These are phyloP conservation scores for Avahi laniger DNA, from an alignment of 2,797 vertebrate species.

Conservation along the genomic window DNA sequence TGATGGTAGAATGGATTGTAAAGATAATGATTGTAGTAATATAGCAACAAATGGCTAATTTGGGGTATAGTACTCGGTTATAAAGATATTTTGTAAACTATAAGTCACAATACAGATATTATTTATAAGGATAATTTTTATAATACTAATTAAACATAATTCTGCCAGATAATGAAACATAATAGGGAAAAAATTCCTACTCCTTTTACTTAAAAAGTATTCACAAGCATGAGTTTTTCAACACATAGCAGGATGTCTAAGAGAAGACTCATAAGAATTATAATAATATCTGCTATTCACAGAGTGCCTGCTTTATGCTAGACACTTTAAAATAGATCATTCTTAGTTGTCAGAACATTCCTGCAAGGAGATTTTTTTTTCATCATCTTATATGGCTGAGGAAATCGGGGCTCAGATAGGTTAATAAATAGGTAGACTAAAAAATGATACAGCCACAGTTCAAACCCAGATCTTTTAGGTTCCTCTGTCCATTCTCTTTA, in stretches of 20 bases:
- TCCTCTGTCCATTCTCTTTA: background rate
- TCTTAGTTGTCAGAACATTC: background rate
- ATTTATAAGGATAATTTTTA: background rate
- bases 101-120: background rate
- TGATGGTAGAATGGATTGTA: background rate
- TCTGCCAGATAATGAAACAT: background rate
- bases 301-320: background rate
- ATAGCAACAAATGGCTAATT: background rate
- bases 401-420: background rate
- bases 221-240: background rate
- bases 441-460: background rate
- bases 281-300: background rate
- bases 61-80: background rate
- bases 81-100: background rate
- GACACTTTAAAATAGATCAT: background rate
- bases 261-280: background rate
- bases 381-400: background rate
- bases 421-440: background rate
- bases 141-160: background rate
- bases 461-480: background rate
- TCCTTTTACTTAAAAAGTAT: background rate
- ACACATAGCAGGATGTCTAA: background rate
- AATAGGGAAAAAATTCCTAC: background rate
- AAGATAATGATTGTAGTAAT: background rate
- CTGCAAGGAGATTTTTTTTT: background rate